Conservation (phyloP, 1,140 invertebrate genomes). For the Zaprionus davidi region DNA sequence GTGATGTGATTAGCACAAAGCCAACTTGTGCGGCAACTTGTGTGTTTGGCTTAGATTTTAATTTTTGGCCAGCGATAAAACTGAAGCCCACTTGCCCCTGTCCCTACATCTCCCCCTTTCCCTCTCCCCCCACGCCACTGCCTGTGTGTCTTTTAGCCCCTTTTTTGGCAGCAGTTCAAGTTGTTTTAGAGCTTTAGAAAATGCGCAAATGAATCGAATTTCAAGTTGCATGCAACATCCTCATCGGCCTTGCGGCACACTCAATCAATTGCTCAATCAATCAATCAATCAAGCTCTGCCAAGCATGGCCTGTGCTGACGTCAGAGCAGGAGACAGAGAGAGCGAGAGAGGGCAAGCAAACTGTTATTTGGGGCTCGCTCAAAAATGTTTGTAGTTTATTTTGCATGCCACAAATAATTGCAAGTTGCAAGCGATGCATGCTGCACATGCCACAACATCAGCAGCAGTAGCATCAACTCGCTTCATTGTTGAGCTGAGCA, state of each 20-base stretch:
- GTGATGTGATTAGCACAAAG: slow-evolving; percentile 77
- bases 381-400: slow-evolving; percentile 26
- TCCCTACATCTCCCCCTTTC: neutral
- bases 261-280: slow-evolving; percentile 38
- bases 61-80: slow-evolving; percentile 72
- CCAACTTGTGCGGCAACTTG: slow-evolving; percentile 40
- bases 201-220: slow-evolving; percentile 51
- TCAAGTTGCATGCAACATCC: slow-evolving; percentile 4
- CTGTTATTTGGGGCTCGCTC: neutral
- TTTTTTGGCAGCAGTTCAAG: neutral
- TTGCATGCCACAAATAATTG: slow-evolving; percentile 63
- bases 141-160: too few species aligned
- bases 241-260: slow-evolving; percentile 11
- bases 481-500: slow-evolving; percentile 56
- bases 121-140: neutral
- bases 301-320: slow-evolving; percentile 13
- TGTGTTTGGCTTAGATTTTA: slow-evolving; percentile 73
- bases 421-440: slow-evolving; percentile 22
- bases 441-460: slow-evolving; percentile 6
- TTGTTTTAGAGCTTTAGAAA: neutral
- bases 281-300: slow-evolving; percentile 33
- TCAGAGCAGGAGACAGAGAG: neutral
- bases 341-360: neutral
- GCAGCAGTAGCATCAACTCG: slow-evolving; percentile 2
- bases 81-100: slow-evolving; percentile 18